Evolutionary conservation across 2,113 vertebrate genomes (phyloP).

Genomic region (Accipiter cooperii): DNA sequence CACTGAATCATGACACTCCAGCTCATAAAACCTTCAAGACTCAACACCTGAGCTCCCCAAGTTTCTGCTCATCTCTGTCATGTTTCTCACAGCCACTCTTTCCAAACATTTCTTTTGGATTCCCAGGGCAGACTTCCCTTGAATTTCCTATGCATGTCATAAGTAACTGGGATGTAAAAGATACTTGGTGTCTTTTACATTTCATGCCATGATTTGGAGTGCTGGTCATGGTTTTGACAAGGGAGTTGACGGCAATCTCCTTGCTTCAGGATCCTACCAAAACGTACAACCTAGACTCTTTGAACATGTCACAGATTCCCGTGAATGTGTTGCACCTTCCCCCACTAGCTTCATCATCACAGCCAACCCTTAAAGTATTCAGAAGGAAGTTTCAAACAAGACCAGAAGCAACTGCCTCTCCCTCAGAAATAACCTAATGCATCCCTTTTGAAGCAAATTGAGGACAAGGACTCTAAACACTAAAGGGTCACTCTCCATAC

Average conservation of each 20-base stretch:
- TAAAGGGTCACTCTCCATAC: not conserved
- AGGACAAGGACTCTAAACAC: not conserved
- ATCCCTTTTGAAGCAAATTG: not conserved
- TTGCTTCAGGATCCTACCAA: not conserved
- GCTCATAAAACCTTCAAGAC: not conserved
- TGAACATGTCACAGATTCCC: not conserved
- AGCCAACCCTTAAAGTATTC: not conserved
- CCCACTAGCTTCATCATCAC: not conserved
- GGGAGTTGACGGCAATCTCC: not conserved
- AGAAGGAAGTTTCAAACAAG: not conserved
- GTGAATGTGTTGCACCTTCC: not conserved
- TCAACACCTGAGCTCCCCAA: not conserved
- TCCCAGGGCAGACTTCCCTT: not conserved
- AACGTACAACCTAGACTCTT: not conserved
- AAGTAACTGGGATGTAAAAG: not conserved
- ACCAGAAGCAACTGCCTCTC: not conserved
- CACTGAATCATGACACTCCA: not conserved
- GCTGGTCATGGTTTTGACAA: not conserved
- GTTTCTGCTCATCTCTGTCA: not conserved
- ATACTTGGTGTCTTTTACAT: not conserved
- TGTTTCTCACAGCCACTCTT: not conserved
- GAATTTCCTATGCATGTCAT: not conserved
- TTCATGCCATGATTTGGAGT: accelerated
- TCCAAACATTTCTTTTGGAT: not conserved
- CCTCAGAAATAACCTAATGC: not conserved